Conservation (phyloP, 2,797 vertebrate species). For the Falco concolor region DNA sequence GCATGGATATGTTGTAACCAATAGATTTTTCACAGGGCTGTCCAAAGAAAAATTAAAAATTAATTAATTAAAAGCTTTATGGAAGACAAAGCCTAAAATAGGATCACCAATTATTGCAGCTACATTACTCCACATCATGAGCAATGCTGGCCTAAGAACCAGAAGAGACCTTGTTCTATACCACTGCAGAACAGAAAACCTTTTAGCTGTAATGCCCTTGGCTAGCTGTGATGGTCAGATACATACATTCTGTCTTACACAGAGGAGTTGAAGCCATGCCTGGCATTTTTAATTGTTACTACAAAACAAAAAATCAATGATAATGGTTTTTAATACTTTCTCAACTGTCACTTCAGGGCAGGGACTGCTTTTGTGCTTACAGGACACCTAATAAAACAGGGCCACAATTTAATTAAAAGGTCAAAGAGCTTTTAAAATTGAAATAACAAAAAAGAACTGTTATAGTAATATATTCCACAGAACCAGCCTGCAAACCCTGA, state of each 20-base stretch:
- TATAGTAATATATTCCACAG: background rate
- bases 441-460: background rate
- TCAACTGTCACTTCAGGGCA: background rate
- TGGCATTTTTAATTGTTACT: background rate
- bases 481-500: background rate
- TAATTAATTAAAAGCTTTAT: background rate
- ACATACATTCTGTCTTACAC: background rate
- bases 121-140: background rate
- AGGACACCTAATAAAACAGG: background rate
- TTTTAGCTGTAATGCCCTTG: background rate
- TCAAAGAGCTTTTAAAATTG: background rate
- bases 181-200: background rate
- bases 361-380: background rate
- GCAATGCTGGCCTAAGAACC: background rate
- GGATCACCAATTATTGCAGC: background rate
- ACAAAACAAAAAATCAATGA: background rate
- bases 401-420: background rate
- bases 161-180: background rate
- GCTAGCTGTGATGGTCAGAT: background rate
- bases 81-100: background rate
- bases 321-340: background rate
- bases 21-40: background rate
- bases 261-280: background rate
- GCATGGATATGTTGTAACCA: background rate
- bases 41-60: background rate